These are phyloP conservation scores for Sphinx pinastri DNA, from an alignment of 2,888 invertebrate species.

Conservation along the genomic window DNA sequence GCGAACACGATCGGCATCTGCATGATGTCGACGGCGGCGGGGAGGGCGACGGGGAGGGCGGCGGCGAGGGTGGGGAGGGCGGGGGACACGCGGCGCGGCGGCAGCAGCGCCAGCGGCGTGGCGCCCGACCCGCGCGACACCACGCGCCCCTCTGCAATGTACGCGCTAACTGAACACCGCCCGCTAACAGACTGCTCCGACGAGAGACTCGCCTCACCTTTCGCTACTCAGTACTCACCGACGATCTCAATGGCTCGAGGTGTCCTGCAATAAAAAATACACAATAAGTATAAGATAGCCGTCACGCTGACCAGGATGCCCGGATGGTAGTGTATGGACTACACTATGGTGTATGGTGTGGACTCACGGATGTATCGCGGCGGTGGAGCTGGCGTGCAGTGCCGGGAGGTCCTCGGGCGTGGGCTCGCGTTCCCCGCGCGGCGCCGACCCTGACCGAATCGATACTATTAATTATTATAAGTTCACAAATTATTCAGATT, in stretches of 20 bases:
- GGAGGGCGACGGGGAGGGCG: constrained; percentile 32
- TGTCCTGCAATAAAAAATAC: constrained; percentile 36
- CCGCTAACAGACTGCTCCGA: too few relatives aligned
- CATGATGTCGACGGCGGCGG: constrained; percentile 74
- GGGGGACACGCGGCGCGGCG: constrained; percentile 44
- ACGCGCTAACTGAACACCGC: neutral
- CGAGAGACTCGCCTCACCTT: neutral
- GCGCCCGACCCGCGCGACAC: constrained; percentile 58
- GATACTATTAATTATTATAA: neutral
- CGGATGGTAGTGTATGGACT: too few relatives aligned
- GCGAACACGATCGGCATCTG: constrained; percentile 86
- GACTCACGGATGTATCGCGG: constrained; percentile 28
- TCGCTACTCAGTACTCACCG: constrained; percentile 39
- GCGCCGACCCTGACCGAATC: constrained; percentile 20
- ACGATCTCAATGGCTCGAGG: constrained; percentile 47
- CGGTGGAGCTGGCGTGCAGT: constrained; percentile 31
- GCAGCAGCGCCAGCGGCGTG: constrained; percentile 56
- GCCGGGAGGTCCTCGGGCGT: constrained; percentile 40
- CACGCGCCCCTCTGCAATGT: constrained; percentile 51
- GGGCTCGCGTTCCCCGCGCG: constrained; percentile 46
- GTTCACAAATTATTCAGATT: neutral
- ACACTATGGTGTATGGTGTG: neutral
- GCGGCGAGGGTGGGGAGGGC: constrained; percentile 45
- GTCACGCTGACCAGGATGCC: too few relatives aligned
- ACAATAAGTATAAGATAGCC: too few relatives aligned